These are phyloP conservation scores for Teleopsis dalmanni DNA, from an alignment of 1,140 invertebrate species.

Conservation along the genomic window DNA sequence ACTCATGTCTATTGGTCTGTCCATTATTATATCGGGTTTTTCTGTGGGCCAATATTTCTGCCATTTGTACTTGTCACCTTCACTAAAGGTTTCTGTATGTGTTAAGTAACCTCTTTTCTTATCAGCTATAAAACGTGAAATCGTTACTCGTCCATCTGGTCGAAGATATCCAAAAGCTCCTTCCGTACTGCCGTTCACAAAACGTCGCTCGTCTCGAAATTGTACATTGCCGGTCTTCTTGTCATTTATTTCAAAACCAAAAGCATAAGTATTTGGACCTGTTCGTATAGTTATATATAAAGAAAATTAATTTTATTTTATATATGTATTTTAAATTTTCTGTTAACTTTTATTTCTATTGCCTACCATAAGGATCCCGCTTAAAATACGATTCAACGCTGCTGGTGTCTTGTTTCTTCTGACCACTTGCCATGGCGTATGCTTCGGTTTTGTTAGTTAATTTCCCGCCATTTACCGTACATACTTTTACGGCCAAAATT, in stretches of 20 bases:
- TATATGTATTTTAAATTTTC: not conserved
- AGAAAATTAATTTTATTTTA: not conserved
- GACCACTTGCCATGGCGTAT: constrained; percentile 13
- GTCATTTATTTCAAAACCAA: constrained; percentile 61
- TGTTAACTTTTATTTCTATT: not conserved
- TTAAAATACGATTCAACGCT: constrained; percentile 29
- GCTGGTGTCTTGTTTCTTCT: constrained; percentile 12
- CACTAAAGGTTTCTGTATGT: constrained; percentile 21
- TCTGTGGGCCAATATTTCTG: constrained; percentile 26
- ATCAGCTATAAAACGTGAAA: constrained; percentile 56
- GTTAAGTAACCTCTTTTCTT: constrained; percentile 48
- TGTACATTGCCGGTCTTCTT: constrained; percentile 54
- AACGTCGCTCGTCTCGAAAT: constrained; percentile 57
- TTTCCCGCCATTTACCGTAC: constrained; percentile 16
- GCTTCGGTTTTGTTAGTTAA: constrained; percentile 13
- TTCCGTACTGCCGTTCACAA: constrained; percentile 56
- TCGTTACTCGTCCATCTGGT: constrained; percentile 51
- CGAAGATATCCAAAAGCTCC: constrained; percentile 62
- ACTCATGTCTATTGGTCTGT: constrained; percentile 6
- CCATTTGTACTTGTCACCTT: constrained; percentile 16
- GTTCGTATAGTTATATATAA: not conserved
- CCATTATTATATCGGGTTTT: constrained; percentile 19
- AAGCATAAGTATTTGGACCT: constrained; percentile 58
- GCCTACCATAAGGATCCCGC: constrained; percentile 34
- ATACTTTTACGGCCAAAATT: constrained; percentile 27